phyloP scores from a whole-genome alignment of 2,113 vertebrate genomes.

The Chrysochloris asiatica region DNA sequence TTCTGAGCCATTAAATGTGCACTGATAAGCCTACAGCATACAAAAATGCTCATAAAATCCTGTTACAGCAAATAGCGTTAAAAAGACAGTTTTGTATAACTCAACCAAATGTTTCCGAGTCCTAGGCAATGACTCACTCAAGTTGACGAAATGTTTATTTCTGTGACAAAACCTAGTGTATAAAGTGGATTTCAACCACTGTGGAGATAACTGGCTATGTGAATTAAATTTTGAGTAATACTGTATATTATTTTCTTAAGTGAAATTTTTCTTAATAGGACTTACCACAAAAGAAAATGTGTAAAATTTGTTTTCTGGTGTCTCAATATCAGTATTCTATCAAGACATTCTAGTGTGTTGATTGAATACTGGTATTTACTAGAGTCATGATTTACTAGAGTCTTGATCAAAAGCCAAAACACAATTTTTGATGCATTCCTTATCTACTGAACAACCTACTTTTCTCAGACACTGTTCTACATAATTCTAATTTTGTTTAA shows the following conservation, averaged over 20 bases:
- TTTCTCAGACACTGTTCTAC: background rate
- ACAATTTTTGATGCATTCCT: background rate
- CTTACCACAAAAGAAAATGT: background rate
- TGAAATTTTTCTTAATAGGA: constrained; percentile 1
- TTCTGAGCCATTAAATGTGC: background rate
- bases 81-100: background rate
- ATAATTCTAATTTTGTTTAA: background rate
- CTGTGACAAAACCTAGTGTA: background rate
- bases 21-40: background rate
- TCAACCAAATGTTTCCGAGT: background rate
- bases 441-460: background rate
- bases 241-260: background rate
- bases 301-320: background rate
- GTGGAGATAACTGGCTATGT: background rate
- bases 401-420: background rate
- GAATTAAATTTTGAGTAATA: constrained; percentile 28
- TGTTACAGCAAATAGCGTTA: background rate
- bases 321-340: background rate
- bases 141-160: constrained; percentile 49
- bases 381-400: background rate
- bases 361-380: too few relatives aligned
- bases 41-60: background rate
- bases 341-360: too few relatives aligned
- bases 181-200: constrained; percentile 9
- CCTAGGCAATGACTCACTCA: background rate